Conservation (phyloP, 2,797 vertebrate species). For the Masticophis lateralis region DNA sequence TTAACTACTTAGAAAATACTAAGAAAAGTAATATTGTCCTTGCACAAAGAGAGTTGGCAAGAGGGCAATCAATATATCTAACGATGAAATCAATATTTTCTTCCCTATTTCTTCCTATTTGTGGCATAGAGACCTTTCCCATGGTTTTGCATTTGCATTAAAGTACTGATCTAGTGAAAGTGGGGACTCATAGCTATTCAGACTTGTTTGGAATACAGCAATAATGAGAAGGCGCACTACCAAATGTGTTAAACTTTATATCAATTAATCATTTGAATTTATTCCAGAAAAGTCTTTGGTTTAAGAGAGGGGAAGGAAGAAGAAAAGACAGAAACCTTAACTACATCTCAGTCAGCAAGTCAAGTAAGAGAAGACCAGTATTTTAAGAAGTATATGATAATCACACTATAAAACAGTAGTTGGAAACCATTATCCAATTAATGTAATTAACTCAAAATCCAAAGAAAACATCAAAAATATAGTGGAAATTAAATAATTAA, state of each 20-base stretch:
- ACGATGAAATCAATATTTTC: background rate
- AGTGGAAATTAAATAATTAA: background rate
- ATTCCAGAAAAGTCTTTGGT: background rate
- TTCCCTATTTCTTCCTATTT: background rate
- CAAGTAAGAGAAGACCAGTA: background rate
- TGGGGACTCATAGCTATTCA: background rate
- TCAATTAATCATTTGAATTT: background rate
- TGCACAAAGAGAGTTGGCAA: background rate
- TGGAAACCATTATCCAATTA: background rate
- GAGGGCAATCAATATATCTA: background rate
- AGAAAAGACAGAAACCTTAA: background rate
- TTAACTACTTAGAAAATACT: background rate
- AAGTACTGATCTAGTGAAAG: background rate
- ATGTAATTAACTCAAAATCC: background rate
- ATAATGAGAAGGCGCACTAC: background rate
- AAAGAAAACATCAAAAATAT: slow-evolving; percentile 10
- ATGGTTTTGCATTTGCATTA: background rate
- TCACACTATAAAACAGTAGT: background rate
- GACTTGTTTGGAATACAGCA: background rate
- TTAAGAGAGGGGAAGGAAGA: background rate
- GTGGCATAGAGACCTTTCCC: background rate
- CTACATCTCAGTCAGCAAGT: background rate
- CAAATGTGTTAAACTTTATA: background rate
- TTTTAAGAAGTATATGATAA: slow-evolving; percentile 14
- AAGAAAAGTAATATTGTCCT: background rate